Percentiles rank a stretch among this genome's conserved stretches.
These are phyloP conservation scores for Phrynosoma platyrhinos DNA, from an alignment of 2,113 vertebrate species.

Conservation along the genomic window DNA sequence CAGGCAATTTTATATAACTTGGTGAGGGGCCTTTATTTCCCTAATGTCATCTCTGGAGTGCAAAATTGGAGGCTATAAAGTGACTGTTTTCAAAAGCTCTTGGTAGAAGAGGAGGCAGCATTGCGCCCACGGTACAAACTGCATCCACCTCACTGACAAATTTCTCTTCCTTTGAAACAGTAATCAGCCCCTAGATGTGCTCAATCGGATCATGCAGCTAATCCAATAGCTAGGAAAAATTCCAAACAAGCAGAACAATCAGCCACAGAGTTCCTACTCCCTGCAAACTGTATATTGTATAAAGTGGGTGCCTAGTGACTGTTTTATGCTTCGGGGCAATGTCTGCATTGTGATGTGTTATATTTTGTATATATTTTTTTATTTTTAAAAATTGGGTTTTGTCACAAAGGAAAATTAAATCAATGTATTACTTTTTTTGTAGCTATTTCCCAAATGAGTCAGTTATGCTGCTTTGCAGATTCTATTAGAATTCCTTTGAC, in stretches of 20 bases:
- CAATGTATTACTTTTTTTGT: constrained; percentile 4
- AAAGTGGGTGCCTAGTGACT: not conserved
- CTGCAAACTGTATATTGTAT: not conserved
- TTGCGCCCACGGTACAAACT: not conserved
- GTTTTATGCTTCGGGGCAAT: constrained; percentile 2
- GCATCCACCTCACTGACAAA: not conserved
- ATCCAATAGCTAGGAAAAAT: constrained; percentile 12
- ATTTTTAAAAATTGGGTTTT: constrained; percentile 17
- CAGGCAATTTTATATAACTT: constrained; percentile 24
- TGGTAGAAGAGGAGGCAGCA: not conserved
- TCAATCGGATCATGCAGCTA: constrained; percentile 5
- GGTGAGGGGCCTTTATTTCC: not conserved
- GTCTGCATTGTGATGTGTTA: accelerated
- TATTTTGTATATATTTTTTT: constrained; percentile 25
- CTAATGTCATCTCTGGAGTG: not conserved
- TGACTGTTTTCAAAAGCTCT: constrained; percentile 20
- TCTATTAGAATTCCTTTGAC: not conserved
- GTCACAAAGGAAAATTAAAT: constrained; percentile 44
- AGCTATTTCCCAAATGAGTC: constrained; percentile 6
- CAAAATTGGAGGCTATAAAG: not conserved
- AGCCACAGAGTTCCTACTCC: not conserved
- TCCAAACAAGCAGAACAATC: not conserved
- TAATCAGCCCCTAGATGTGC: not conserved
- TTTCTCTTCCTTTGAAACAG: not conserved
- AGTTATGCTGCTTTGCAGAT: not conserved